Evolutionary conservation across 2,888 invertebrate species (phyloP), one percentile per base, ranked within the genome.

Genomic region (Drosophila trichaetosa): DNA sequence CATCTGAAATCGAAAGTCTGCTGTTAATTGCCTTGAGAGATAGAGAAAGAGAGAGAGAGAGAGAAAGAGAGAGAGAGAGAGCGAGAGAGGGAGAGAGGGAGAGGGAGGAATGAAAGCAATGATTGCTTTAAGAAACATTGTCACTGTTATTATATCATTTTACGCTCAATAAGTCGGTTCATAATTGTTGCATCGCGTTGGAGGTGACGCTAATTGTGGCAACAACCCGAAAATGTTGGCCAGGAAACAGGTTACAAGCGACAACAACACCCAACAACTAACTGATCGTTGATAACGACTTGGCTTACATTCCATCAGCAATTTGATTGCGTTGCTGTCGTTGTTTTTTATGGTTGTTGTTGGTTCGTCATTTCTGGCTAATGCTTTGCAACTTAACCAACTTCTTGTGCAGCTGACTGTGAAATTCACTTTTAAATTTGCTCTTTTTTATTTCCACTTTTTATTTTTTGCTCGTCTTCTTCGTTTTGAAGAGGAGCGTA

Each of bases 401-500:
- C 76, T 82, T 73, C 62, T 76, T 79, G 81, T 69, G 68, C 82
- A 82, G 73, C 81, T 75, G 60, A 83, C 81, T 82, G 83, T 82
- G 66, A 82, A 82, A 81, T 81, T 82, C 70, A 80, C 73, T 76
- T 80, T 81, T 77, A 63, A 69, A 62, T 72, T 78, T 64, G 38
- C 67, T 75, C 53, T 63, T 66, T 61, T 53, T 48, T 42, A 21
- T 29, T 63, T n/a, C n/a, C 18, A 16, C 21, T 59, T 24, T 33
- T 21, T 58, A 58, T 21, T 57, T 7, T n/a, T 13, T 27, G 4
- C 2, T 48, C 31, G 11, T 62, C 34, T 69, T 59, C 56, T 13
- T 24, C 48, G 36, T 10, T 11, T 46, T 8, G 13, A 60, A 63
- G 71, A 62, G 36, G 61, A 46, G 51, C 63, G 57, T 61, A 56